Percentiles rank a stretch among this genome's conserved stretches.
Conservation (phyloP, 2,888 invertebrate genomes). For the Stomorhina lunata region DNA sequence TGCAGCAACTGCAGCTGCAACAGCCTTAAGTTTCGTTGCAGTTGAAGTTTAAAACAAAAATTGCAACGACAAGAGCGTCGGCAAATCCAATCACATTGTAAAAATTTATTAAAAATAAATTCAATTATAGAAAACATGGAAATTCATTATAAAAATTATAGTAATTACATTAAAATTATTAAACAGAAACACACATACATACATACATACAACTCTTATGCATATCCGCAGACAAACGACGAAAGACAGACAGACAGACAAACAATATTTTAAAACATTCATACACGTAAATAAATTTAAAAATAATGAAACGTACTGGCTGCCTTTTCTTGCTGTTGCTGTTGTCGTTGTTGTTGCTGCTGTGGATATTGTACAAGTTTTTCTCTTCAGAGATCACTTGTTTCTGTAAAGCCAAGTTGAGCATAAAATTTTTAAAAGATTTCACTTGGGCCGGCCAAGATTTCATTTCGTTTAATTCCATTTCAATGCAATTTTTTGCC, state of each 20-base stretch:
- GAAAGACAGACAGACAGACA: neutral
- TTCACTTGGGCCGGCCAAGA: conserved; percentile 19
- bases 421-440: conserved; percentile 26
- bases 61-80: conserved; percentile 33
- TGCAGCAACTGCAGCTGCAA: neutral
- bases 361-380: neutral
- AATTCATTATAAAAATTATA: conserved; percentile 79
- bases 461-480: conserved; percentile 26
- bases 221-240: neutral
- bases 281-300: conserved; percentile 58
- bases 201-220: neutral
- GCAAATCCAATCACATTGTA: conserved; percentile 66
- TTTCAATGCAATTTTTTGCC: conserved; percentile 11
- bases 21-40: no score
- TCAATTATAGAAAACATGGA: conserved; percentile 80
- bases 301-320: conserved; percentile 52
- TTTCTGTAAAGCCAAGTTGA: conserved; percentile 13
- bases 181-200: conserved; percentile 1
- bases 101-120: conserved; percentile 79
- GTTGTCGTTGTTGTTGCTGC: neutral
- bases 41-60: neutral
- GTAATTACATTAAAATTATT: conserved; percentile 73
- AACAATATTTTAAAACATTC: conserved; percentile 6
- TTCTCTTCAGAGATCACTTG: neutral
- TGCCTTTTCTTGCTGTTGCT: no score